Evolutionary conservation across 2,113 vertebrate species (phyloP).

Genomic region (Gracilinanus agilis): DNA sequence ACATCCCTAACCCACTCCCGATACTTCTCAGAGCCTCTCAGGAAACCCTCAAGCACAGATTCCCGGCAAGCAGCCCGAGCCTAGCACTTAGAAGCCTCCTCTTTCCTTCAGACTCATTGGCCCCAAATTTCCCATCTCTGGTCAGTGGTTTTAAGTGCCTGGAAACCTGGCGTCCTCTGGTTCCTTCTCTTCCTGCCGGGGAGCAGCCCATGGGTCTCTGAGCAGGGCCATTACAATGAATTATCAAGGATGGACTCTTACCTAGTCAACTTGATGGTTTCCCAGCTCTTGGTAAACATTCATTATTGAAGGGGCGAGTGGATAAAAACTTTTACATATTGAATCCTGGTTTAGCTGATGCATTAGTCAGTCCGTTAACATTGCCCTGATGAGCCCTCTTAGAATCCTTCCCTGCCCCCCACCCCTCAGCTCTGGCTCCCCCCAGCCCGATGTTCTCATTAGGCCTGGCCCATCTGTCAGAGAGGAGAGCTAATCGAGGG

Average conservation of each 20-base stretch:
- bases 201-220: slow-evolving; percentile 65
- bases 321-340: slow-evolving; percentile 41
- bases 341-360: slow-evolving; percentile 25
- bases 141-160: slow-evolving; percentile 78
- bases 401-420: slow-evolving; percentile 46
- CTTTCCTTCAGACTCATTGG: slow-evolving; percentile 1
- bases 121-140: slow-evolving; percentile 82
- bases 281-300: slow-evolving; percentile 48
- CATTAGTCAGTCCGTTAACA: slow-evolving; percentile 65
- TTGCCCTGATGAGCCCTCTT: slow-evolving; percentile 69
- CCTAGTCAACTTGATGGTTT: slow-evolving; percentile 14
- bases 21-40: neutral
- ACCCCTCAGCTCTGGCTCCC: slow-evolving; percentile 19
- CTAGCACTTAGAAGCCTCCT: slow-evolving; percentile 52
- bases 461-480: slow-evolving; percentile 65
- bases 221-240: slow-evolving; percentile 70
- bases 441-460: slow-evolving; percentile 58
- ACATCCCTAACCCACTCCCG: neutral
- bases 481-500: slow-evolving; percentile 53
- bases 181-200: slow-evolving; percentile 71
- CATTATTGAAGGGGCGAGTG: slow-evolving; percentile 55
- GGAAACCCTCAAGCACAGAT: neutral
- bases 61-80: neutral
- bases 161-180: slow-evolving; percentile 78
- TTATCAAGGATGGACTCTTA: slow-evolving; percentile 12